Evolutionary conservation across 2,797 vertebrate genomes (phyloP).

Genomic region (Silurus lanzhouensis): DNA sequence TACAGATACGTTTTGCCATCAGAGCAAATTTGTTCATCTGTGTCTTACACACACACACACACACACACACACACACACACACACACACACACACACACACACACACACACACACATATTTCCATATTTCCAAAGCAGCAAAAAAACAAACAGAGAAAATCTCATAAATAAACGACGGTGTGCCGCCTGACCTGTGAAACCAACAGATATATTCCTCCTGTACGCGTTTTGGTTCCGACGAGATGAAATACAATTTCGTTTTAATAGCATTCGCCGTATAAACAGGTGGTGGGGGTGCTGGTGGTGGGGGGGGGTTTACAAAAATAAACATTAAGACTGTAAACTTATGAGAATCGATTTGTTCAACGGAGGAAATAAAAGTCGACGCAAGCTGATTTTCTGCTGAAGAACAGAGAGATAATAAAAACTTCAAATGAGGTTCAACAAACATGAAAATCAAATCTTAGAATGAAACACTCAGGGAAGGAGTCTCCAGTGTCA

Average conservation of each 20-base stretch:
- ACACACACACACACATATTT: slow-evolving; percentile 80
- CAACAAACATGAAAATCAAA: neutral
- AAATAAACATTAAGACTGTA: slow-evolving; percentile 8
- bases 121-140: slow-evolving; percentile 88
- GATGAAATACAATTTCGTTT: slow-evolving; percentile 90
- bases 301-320: neutral
- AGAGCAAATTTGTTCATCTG: neutral
- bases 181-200: slow-evolving; percentile 83
- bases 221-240: slow-evolving; percentile 85
- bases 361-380: slow-evolving; percentile 72
- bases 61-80: slow-evolving; percentile 71
- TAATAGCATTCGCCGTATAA: slow-evolving; percentile 75
- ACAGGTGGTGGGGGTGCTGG: neutral
- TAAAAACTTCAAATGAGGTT: neutral
- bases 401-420: neutral
- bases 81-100: slow-evolving; percentile 74
- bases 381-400: slow-evolving; percentile 1
- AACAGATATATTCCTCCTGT: slow-evolving; percentile 86
- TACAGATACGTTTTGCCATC: neutral
- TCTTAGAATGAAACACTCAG: neutral
- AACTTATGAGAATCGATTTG: slow-evolving; percentile 90
- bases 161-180: slow-evolving; percentile 98
- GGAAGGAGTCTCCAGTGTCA: neutral
- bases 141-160: slow-evolving; percentile 72
- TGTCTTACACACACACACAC: neutral